Conservation (phyloP, 2,888 invertebrate genomes). For the Conomelus anceps region DNA sequence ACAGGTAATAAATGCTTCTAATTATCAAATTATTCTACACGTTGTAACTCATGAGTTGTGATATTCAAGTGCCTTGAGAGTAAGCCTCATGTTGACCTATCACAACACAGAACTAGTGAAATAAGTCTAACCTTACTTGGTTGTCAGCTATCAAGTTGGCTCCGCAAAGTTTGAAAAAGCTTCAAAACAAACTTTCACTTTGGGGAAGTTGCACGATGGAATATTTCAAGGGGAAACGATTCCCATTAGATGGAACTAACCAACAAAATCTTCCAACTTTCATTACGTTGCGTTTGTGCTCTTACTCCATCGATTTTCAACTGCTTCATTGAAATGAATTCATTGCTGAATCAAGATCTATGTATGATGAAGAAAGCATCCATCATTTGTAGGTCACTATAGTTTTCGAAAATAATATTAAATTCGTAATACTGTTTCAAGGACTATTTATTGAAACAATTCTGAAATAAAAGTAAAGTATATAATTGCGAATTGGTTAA, state of each 20-base stretch:
- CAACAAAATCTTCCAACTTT: neutral
- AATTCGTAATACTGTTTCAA: too few species aligned
- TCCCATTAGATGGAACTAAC: neutral
- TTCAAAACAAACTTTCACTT: neutral
- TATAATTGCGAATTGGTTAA: too few species aligned
- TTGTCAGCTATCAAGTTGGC: neutral
- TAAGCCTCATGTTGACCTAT: neutral
- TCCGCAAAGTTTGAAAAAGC: neutral
- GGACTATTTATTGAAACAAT: too few species aligned
- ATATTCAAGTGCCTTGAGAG: too few species aligned
- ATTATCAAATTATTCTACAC: too few species aligned
- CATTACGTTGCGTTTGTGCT: neutral
- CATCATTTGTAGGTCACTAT: too few species aligned
- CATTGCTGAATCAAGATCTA: too few species aligned
- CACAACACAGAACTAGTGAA: neutral
- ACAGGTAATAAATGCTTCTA: too few species aligned
- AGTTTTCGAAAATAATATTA: too few species aligned
- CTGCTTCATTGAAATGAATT: neutral
- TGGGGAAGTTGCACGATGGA: neutral
- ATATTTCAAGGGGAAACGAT: neutral
- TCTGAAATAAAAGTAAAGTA: too few species aligned
- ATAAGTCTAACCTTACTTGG: neutral
- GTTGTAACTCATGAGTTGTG: too few species aligned
- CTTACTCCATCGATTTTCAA: neutral
- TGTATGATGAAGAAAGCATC: too few species aligned